These are phyloP conservation scores for Camponotus fellah DNA, from an alignment of 2,888 invertebrate genomes.

Conservation along the genomic window DNA sequence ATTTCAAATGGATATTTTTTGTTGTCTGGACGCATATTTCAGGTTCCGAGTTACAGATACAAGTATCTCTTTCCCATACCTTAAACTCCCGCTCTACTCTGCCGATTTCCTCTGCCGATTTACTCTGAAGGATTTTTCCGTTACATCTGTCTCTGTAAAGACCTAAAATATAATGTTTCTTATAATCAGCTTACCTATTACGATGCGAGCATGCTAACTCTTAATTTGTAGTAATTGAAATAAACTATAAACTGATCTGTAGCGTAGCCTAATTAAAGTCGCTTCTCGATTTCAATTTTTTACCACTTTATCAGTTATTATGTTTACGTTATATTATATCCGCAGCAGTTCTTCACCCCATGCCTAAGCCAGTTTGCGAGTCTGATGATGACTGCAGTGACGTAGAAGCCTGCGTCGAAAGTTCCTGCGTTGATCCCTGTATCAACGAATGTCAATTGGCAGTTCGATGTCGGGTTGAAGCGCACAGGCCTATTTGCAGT, in stretches of 20 bases:
- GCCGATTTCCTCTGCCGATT: slow-evolving; percentile 69
- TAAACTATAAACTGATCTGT: slow-evolving; percentile 67
- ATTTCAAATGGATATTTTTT: slow-evolving; percentile 19
- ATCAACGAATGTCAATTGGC: slow-evolving; percentile 91
- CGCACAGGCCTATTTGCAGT: slow-evolving; percentile 94
- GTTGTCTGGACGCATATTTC: slow-evolving; percentile 71
- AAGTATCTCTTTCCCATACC: slow-evolving; percentile 59
- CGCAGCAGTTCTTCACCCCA: slow-evolving; percentile 87
- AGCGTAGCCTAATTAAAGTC: slow-evolving; percentile 71
- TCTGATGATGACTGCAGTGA: slow-evolving; percentile 94
- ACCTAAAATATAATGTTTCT: slow-evolving; percentile 75
- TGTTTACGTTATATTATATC: slow-evolving; percentile 84
- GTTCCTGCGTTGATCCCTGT: slow-evolving; percentile 94
- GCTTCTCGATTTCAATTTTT: slow-evolving; percentile 55
- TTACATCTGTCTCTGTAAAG: slow-evolving; percentile 85
- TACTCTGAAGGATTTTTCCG: slow-evolving; percentile 80
- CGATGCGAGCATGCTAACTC: slow-evolving; percentile 75
- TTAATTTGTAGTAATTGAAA: slow-evolving; percentile 74
- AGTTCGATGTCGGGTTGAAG: slow-evolving; percentile 93
- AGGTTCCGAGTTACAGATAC: slow-evolving; percentile 72
- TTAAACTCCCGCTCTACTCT: slow-evolving; percentile 72
- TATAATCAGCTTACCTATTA: slow-evolving; percentile 73
- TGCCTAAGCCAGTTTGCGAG: slow-evolving; percentile 89
- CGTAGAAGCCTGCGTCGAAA: slow-evolving; percentile 94
- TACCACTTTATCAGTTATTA: slow-evolving; percentile 62